phyloP scores from a whole-genome alignment of 1,140 invertebrate genomes.

The Cyclina sinensis region DNA sequence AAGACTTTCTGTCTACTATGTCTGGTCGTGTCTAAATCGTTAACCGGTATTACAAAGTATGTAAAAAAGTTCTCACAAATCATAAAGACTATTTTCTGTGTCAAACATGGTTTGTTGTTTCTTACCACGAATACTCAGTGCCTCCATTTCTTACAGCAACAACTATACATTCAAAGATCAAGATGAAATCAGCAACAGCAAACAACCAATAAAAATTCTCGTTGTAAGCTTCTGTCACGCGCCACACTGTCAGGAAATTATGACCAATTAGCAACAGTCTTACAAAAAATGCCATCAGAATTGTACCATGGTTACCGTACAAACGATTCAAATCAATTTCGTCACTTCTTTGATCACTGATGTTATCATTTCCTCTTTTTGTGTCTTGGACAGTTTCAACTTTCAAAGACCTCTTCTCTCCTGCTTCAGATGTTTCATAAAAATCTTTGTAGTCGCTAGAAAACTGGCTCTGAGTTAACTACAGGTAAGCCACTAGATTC shows the following conservation, averaged over 20 bases:
- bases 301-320: slow-evolving; percentile 32
- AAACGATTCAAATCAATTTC: not conserved
- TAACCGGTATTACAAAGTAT: too few relatives aligned
- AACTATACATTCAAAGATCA: slow-evolving; percentile 72
- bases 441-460: not conserved
- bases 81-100: too few relatives aligned
- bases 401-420: not conserved
- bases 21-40: too few relatives aligned
- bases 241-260: slow-evolving; percentile 74
- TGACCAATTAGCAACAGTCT: slow-evolving; percentile 71
- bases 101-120: too few relatives aligned
- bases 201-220: slow-evolving; percentile 73
- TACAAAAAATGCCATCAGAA: slow-evolving; percentile 73
- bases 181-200: slow-evolving; percentile 64
- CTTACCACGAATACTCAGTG: slow-evolving; percentile 74
- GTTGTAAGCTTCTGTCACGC: slow-evolving; percentile 69
- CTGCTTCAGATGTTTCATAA: not conserved
- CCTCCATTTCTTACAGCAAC: slow-evolving; percentile 70
- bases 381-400: too few relatives aligned
- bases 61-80: too few relatives aligned
- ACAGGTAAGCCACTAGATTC: not conserved
- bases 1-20: too few relatives aligned
- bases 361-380: not conserved
- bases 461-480: not conserved
- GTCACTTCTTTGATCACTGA: not conserved